Conservation (phyloP, 2,113 vertebrate species). For the Ameiurus melas region DNA sequence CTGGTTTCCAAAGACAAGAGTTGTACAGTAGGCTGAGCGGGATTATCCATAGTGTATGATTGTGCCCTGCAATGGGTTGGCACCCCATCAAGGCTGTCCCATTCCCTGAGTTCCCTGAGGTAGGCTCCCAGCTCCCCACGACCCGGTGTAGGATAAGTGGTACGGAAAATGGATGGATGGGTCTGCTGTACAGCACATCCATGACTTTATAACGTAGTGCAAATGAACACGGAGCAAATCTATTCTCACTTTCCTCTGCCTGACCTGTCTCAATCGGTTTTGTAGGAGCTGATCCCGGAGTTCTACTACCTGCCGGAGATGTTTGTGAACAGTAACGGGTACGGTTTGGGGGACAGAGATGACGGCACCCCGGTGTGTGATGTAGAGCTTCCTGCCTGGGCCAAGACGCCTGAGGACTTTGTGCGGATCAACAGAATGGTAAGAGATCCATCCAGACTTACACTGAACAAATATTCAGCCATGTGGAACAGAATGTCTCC, state of each 20-base stretch:
- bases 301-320: constrained; percentile 98
- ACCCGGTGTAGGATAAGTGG: no score
- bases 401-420: constrained; percentile 94
- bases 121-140: no score
- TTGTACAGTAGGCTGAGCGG: no score
- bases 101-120: no score
- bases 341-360: constrained; percentile 87
- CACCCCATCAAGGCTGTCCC: no score
- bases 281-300: constrained; percentile 92
- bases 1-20: no score
- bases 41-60: no score
- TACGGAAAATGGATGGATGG: no score
- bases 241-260: neutral
- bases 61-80: no score
- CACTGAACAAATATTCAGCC: constrained; percentile 3
- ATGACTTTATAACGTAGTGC: neutral
- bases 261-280: constrained; percentile 11
- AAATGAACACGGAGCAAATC: neutral
- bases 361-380: constrained; percentile 85
- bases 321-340: constrained; percentile 96
- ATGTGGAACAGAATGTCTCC: constrained; percentile 14
- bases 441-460: constrained; percentile 54
- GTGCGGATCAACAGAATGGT: constrained; percentile 98
- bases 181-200: neutral
- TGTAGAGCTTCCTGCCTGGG: constrained; percentile 92